These are phyloP conservation scores for Scaptomyza montana DNA, from an alignment of 1,140 invertebrate genomes.

Conservation along the genomic window DNA sequence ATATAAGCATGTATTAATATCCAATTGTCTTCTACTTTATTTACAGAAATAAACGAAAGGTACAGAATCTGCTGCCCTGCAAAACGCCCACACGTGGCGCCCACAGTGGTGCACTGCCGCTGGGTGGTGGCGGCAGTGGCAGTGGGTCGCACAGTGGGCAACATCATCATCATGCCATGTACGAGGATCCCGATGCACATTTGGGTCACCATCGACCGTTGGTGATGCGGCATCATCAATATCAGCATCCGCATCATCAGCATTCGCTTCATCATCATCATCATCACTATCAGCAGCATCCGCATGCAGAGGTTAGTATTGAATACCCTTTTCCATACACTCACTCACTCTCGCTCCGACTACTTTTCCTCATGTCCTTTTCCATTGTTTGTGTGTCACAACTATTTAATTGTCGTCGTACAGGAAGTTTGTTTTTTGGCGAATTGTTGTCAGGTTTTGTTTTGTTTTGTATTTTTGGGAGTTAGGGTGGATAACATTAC, in stretches of 20 bases:
- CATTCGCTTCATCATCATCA: conserved; percentile 83
- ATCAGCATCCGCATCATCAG: conserved; percentile 60
- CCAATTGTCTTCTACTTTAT: conserved; percentile 42
- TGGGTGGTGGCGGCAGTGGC: conserved; percentile 44
- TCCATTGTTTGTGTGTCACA: conserved; percentile 13
- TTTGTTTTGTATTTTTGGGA: conserved; percentile 2
- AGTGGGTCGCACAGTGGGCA: conserved; percentile 48
- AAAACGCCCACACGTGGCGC: conserved; percentile 87
- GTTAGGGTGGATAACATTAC: conserved; percentile 53
- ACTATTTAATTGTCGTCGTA: conserved; percentile 43
- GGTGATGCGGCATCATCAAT: conserved; percentile 81
- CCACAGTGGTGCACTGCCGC: conserved; percentile 82
- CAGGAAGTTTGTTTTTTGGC: conserved; percentile 37
- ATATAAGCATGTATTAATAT: conserved; percentile 19
- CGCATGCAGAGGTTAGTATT: conserved; percentile 80
- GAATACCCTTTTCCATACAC: too few species aligned
- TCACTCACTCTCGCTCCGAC: neutral
- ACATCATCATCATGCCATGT: conserved; percentile 85
- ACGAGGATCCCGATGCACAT: conserved; percentile 86
- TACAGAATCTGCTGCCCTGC: conserved; percentile 88
- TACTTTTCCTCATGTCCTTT: neutral
- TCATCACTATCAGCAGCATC: conserved; percentile 73
- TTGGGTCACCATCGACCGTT: conserved; percentile 78
- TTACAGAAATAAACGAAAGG: conserved; percentile 89
- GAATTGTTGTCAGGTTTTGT: neutral